Evolutionary conservation across 2,113 vertebrate species (phyloP), one percentile per base, ranked within the genome.

Genomic region (Leuciscus idus): DNA sequence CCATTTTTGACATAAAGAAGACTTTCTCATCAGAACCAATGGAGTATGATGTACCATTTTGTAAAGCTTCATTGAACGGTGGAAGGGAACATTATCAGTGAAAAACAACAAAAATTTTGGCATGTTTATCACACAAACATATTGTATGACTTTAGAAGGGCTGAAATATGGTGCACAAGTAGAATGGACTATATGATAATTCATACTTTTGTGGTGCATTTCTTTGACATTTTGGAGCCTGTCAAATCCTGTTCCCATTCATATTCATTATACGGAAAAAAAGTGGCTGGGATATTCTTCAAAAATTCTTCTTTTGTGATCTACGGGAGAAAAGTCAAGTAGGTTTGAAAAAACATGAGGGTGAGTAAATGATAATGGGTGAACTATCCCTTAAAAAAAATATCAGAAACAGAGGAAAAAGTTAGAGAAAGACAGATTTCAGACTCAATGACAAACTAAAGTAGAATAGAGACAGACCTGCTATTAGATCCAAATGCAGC

Each of bases 401-500:
- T n/a, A 11, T 6, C 0, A 2, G 1, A 73, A 46, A n/a, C 87
- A 89, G 85, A 33, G 23, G 4, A 55, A 77, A 10, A 33, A 12
- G 77, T 59, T 33, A 28, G 50, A 68, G 28, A 39, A 68, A 30
- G 9, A 8, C 26, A 59, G 11, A 78, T 50, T 36, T 26, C 8
- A 57, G 55, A 57, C 19, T 57, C 55, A 23, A 57, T 23, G 19
- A 72, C 62, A 10, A 70, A 70, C 30, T 21, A 57, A 15, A 82
- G 50, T 19, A n/a, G 57, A 23, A 46, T 17, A 90, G 59, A 59
- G 89, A 95, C 94, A 94, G 88, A 94, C 93, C 93, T 79, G 82
- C 92, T 93, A 89, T 93, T 90, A 91, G 89, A 88, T 93, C 93
- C 94, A 82, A 92, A 86, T 61, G 93, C 90, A 93, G 95, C 93